These are phyloP conservation scores for Sebastes matsubarae DNA, from an alignment of 2,797 vertebrate species.

Conservation along the genomic window DNA sequence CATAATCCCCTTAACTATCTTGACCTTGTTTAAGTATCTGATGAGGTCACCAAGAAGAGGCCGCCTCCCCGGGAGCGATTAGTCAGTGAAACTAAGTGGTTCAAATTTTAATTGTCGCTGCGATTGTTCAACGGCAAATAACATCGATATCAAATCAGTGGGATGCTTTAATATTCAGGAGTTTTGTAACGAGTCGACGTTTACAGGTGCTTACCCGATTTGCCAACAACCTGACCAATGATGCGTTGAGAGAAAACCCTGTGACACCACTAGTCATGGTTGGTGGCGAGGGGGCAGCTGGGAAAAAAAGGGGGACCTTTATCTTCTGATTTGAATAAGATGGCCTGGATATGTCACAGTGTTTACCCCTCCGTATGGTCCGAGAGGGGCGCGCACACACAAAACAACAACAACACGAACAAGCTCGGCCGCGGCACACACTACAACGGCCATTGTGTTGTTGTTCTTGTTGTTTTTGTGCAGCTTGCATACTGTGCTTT, in stretches of 20 bases:
- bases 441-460: conserved; percentile 63
- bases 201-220: neutral
- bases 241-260: conserved; percentile 15
- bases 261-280: conserved; percentile 78
- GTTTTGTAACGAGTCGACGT: neutral
- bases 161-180: neutral
- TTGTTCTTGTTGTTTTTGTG: conserved; percentile 24
- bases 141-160: neutral
- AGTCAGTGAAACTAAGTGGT: conserved; percentile 36
- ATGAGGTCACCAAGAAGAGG: conserved; percentile 55
- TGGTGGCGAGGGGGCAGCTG: conserved; percentile 89
- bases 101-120: neutral
- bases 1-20: conserved; percentile 77
- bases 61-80: conserved; percentile 44
- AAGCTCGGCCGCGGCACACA: conserved; percentile 31
- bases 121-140: neutral
- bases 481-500: conserved; percentile 57
- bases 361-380: conserved; percentile 88
- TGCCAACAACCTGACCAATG: conserved; percentile 1
- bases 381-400: conserved; percentile 43
- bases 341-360: conserved; percentile 98
- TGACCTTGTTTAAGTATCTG: conserved; percentile 79
- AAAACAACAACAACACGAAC: conserved; percentile 78
- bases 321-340: conserved; percentile 98
- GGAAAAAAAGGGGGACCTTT: conserved; percentile 88